These are phyloP conservation scores for Hypselothyrea guttata DNA, from an alignment of 2,888 invertebrate genomes.

Conservation along the genomic window DNA sequence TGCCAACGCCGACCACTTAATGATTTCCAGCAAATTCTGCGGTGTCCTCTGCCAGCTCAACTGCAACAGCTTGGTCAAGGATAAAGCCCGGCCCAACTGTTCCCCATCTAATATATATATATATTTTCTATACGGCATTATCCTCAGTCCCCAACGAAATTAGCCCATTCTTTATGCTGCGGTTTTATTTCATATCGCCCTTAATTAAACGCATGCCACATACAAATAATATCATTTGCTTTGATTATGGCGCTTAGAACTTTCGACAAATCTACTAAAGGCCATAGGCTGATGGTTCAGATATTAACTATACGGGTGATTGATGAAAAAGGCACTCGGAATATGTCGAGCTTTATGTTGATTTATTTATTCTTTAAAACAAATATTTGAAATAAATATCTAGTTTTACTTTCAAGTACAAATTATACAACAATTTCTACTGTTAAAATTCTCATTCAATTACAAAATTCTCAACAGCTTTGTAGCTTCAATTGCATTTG, in stretches of 20 bases:
- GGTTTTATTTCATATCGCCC: background rate
- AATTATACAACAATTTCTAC: too few relatives aligned
- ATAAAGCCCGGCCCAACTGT: slow-evolving; percentile 44
- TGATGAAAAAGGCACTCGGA: too few relatives aligned
- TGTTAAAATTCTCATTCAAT: too few relatives aligned
- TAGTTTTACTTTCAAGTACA: too few relatives aligned
- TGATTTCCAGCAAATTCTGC: slow-evolving; percentile 48
- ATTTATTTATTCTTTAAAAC: too few relatives aligned
- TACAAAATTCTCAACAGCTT: too few relatives aligned
- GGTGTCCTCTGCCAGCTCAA: slow-evolving; percentile 23
- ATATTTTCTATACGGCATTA: background rate
- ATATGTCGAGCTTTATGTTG: too few relatives aligned
- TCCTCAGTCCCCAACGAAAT: background rate
- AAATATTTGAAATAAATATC: too few relatives aligned
- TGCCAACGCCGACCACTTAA: slow-evolving; percentile 44
- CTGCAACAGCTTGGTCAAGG: slow-evolving; percentile 34
- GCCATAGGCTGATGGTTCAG: too few relatives aligned
- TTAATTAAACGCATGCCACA: slow-evolving; percentile 5
- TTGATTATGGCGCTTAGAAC: too few relatives aligned
- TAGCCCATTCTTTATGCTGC: background rate
- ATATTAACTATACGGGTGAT: too few relatives aligned
- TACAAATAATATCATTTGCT: background rate
- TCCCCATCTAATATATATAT: slow-evolving; percentile 4
- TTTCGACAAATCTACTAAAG: background rate
- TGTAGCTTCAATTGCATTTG: too few relatives aligned